phyloP scores from a whole-genome alignment of 2,888 invertebrate species.

The Parnassius glacialis region DNA sequence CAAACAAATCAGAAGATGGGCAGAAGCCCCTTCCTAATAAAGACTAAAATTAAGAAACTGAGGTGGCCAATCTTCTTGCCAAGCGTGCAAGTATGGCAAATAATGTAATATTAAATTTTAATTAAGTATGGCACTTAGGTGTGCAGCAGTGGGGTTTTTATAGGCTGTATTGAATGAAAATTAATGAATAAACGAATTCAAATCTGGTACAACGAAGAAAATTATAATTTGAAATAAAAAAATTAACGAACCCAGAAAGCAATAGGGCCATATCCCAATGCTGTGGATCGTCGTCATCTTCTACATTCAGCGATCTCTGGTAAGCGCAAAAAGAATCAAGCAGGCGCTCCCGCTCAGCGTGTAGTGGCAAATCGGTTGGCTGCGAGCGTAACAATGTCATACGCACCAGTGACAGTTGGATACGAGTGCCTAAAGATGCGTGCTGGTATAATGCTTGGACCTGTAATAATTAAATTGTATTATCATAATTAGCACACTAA shows the following conservation, averaged over 20 bases:
- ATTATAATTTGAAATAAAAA: too few species aligned
- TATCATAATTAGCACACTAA: background rate
- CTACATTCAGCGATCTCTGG: constrained; percentile 83
- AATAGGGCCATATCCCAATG: constrained; percentile 92
- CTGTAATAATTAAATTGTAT: constrained; percentile 48
- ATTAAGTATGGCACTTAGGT: too few species aligned
- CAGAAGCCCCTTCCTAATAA: too few species aligned
- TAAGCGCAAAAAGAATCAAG: constrained; percentile 89
- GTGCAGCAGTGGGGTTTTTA: too few species aligned
- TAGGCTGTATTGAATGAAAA: too few species aligned
- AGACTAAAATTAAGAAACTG: too few species aligned
- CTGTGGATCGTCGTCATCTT: constrained; percentile 84
- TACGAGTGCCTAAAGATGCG: constrained; percentile 83
- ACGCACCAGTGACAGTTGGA: constrained; percentile 86
- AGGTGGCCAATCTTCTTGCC: too few species aligned
- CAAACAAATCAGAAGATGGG: too few species aligned
- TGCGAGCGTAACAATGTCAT: constrained; percentile 86
- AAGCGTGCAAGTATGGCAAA: too few species aligned
- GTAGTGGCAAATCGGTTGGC: constrained; percentile 82
- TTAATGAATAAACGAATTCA: too few species aligned
- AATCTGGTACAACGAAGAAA: too few species aligned
- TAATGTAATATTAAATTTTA: too few species aligned
- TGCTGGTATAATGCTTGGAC: constrained; percentile 91
- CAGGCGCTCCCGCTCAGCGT: constrained; percentile 83
- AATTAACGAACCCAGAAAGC: constrained; percentile 83